Base-by-base conservation (phyloP, 2,113 vertebrate genomes). In the Datnioides undecimradiatus region DNA sequence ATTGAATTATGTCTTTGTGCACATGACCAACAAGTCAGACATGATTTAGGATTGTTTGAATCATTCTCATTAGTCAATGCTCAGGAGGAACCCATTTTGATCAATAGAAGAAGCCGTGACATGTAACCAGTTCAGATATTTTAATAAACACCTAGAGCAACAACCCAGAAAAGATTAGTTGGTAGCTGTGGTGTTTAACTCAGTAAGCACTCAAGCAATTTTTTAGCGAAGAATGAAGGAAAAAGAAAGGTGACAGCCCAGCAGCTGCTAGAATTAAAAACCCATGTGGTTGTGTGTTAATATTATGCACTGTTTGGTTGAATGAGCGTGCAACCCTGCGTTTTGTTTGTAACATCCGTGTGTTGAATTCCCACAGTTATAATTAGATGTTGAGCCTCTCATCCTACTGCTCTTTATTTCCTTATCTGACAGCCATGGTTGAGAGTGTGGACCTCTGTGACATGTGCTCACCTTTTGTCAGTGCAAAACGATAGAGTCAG, bases 1-100 rank as follows among this genome's bases (percentile, higher is more conserved):
- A 79, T 79, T 73, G 60, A 76, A 73, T 80, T 67, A 64, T 23
- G 14, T 66, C 12, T 68, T 38, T 48, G 23, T 63, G 29, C 34
- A 66, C 54, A 66, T 58, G 48, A 63, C 76, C 58, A 48, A 64
- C 11, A 19, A 46, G 21, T 71, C 60, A 67, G 49, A 75, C 68
- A 51, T 58, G 1, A 81, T 69, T 74, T 29, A 12, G 41, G 16
- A 33, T 40, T 76, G 48, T 78, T 83, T 38, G 49, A 59, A 41
- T 68, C 48, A 31, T 43, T 80, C 0, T 1, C 12, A 57, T 73
- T 21, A 73, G 71, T 72, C 33, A 21, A 33, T 51, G 13, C n/a
- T 25, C 34, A 13, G 45, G 38, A 63, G 6, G 52, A n/a, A 11
- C 48, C 1, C 4, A 65, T 40, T 40, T 41, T 29, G n/a, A 73